Base-by-base conservation (phyloP, 1,140 invertebrate species). In the Drosophila yakuba region DNA sequence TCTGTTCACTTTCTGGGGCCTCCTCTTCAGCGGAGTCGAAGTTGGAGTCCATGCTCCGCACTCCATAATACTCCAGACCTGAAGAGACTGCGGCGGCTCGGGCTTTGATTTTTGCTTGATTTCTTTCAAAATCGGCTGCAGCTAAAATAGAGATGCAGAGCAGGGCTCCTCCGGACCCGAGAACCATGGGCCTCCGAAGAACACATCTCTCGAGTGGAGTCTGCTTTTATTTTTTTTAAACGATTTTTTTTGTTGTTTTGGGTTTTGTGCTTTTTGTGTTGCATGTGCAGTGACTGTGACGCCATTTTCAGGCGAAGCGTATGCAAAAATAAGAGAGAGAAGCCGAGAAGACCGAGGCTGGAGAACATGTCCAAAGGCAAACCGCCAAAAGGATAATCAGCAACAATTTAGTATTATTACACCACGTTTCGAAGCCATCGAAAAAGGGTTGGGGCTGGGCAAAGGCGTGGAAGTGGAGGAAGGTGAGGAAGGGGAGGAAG, bases 401-500 rank as follows among this genome's bases (percentile, higher is more conserved):
- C 91, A 91, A 91, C 91, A 92, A 92, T 92, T 92, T 92, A 91
- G 81, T 91, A 91, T 91, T 91, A 92, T 92, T 92, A 92, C 91
- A 92, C 90, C 88, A 91, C 90, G 90, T 91, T 71, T 91, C 89
- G 80, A 82, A 90, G 76, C 86, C 82, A 86, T 90, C 86, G 75
- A 74, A 81, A 60, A 75, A 57, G 44, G 15, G 44, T 47, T 32
- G 38, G 38, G 38, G 38, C 38, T 35, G 39, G 15, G 28, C 14
- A 2, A 11, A 14, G 25, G 39, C 20, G 20, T 20, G 17, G 58
- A 4, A 8, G 11, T 2, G 28, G 28, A 32, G 32, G 32, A 32
- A 8, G 2, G 14, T 20, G 11, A 12, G n/a, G 14, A n/a, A 15
- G 10, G 8, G 25, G 38, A 20, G 20, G 20, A 64, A 68, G 64